Conservation (phyloP, 2,888 invertebrate species). For the Habroteleia sp. region DNA sequence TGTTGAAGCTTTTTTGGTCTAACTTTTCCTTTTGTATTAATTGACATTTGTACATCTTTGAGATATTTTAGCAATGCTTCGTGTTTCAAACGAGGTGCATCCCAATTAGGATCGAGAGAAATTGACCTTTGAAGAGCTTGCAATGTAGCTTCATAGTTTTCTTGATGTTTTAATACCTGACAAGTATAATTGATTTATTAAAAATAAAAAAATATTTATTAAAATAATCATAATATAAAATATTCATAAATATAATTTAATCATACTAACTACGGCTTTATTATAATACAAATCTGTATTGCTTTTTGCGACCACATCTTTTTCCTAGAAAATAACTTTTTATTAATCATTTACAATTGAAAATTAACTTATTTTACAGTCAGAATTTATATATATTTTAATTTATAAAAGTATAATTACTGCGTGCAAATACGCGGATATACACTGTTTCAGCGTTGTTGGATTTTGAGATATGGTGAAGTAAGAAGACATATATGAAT, state of each 20-base stretch:
- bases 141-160: conserved; percentile 87
- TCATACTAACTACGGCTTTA: conserved; percentile 88
- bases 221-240: background rate
- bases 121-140: conserved; percentile 86
- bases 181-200: no score
- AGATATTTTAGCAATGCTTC: conserved; percentile 86
- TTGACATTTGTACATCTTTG: conserved; percentile 84
- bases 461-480: conserved; percentile 89
- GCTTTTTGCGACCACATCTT: conserved; percentile 86
- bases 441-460: conserved; percentile 86
- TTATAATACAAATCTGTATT: conserved; percentile 92
- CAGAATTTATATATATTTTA: background rate
- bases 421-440: conserved; percentile 91
- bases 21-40: conserved; percentile 86
- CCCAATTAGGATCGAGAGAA: conserved; percentile 89
- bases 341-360: background rate
- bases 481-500: conserved; percentile 91
- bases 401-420: conserved; percentile 79
- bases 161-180: conserved; percentile 90
- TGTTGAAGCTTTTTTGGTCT: conserved; percentile 87
- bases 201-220: background rate
- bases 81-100: conserved; percentile 84
- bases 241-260: background rate
- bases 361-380: background rate
- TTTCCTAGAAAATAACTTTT: conserved; percentile 82